Evolutionary conservation across 2,888 invertebrate genomes (phyloP).

Genomic region (Myopa tessellatipennis): DNA sequence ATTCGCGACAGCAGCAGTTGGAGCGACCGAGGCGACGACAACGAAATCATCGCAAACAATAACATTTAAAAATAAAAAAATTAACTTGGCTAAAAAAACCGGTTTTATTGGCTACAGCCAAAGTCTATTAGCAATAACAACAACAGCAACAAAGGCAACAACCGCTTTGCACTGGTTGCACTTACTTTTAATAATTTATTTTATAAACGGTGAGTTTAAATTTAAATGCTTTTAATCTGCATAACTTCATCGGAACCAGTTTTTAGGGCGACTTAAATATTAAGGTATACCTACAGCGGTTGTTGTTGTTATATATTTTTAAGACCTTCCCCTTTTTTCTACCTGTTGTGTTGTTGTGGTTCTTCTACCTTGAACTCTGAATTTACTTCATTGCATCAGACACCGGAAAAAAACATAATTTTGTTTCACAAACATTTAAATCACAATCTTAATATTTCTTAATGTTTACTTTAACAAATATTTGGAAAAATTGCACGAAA

Average conservation of each 20-base stretch:
- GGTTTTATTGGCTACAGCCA: not conserved
- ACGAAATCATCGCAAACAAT: not conserved
- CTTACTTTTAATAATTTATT: slow-evolving; percentile 59
- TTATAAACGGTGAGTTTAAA: slow-evolving; percentile 60
- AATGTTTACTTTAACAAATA: no score
- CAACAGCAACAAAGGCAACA: slow-evolving; percentile 22
- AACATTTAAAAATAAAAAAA: not conserved
- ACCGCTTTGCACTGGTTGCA: slow-evolving; percentile 54
- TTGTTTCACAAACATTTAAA: not conserved
- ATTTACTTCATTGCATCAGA: not conserved
- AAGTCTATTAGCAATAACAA: slow-evolving; percentile 12
- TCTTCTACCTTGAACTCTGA: not conserved
- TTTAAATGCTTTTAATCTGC: not conserved
- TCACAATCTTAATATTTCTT: no score
- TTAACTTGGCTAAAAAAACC: not conserved
- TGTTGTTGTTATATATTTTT: not conserved
- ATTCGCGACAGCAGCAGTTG: not conserved
- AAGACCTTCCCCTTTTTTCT: not conserved
- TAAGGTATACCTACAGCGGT: not conserved
- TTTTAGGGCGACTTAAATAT: not conserved
- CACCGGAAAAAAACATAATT: not conserved
- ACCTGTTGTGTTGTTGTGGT: not conserved
- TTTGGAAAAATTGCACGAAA: no score
- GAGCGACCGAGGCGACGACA: not conserved
- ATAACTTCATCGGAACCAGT: not conserved